These are phyloP conservation scores for Ennomos fuscantarius DNA, from an alignment of 2,888 invertebrate species.

Conservation along the genomic window DNA sequence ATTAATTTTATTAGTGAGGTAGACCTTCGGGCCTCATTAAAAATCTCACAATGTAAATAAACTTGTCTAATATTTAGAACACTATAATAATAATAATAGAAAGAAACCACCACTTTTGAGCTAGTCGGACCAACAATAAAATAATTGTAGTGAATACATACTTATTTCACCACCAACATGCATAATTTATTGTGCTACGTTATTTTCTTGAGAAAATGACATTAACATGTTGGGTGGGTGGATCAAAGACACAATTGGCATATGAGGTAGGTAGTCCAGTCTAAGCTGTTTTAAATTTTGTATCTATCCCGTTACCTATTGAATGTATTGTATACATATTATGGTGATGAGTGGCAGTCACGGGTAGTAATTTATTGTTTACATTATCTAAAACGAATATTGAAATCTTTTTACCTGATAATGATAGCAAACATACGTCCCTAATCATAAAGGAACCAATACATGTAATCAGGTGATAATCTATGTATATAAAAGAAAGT, in stretches of 20 bases:
- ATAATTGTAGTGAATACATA: slow-evolving; percentile 37
- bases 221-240: slow-evolving; percentile 12
- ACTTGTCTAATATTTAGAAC: slow-evolving; percentile 33
- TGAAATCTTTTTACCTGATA: too few relatives aligned
- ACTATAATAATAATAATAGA: slow-evolving; percentile 25
- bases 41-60: slow-evolving; percentile 48
- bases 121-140: slow-evolving; percentile 38
- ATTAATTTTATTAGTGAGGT: slow-evolving; percentile 58
- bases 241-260: slow-evolving; percentile 26
- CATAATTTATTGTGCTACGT: slow-evolving; percentile 20
- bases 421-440: too few relatives aligned
- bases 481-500: too few relatives aligned
- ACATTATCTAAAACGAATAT: too few relatives aligned
- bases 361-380: too few relatives aligned
- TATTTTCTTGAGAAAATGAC: not conserved
- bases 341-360: too few relatives aligned
- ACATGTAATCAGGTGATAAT: too few relatives aligned
- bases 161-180: slow-evolving; percentile 27
- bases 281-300: too few relatives aligned
- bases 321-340: too few relatives aligned
- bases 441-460: too few relatives aligned
- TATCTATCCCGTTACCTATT: too few relatives aligned
- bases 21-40: slow-evolving; percentile 42
- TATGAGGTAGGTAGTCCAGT: too few relatives aligned
- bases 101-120: slow-evolving; percentile 44